Evolutionary conservation across 2,797 vertebrate genomes (phyloP), one percentile per base, ranked within the genome.

Genomic region (Diplodus sargus): DNA sequence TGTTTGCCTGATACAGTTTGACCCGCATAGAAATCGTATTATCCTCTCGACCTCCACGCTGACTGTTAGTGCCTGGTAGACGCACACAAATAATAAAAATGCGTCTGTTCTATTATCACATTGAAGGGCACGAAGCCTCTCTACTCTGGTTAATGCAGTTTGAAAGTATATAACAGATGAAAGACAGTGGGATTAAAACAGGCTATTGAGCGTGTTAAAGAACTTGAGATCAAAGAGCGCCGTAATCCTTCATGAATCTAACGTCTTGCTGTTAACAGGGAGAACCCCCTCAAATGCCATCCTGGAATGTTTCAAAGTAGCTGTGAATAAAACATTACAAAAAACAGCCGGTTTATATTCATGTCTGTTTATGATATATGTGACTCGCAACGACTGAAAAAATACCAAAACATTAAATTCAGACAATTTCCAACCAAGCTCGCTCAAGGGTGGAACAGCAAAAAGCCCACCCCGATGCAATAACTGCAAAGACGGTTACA

Each of bases 101-200:
- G 45, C 39, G 47, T 74, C 45, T 58, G 62, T 42, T 76, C 39
- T 70, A 59, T 70, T 74, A 63, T 82, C 42, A 30, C 28, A 1
- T 4, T 3, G 61, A 16, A 69, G 57, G 20, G 23, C 25, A 62
- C 17, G 54, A 72, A 45, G 68, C 17, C 76, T 78, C 61, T 54
- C 16, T 47, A 23, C 68, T 64, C 53, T 71, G 18, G 34, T 74
- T 76, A 79, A 83, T 79, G 67, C 59, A 60, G 77, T 82, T 78
- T 90, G 76, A 84, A 85, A 74, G 56, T 70, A 74, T 70, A 62
- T 34, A 71, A 77, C 79, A 79, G 78, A 89, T 78, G 69, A 80
- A 76, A 76, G 80, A 60, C 49, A 64, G 39, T 16, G 1, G 76
- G 71, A 84, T 75, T 87, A 84, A 76, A 85, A 51, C 42, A 72